These are phyloP conservation scores for Cheilosia vulpina DNA, from an alignment of 2,888 invertebrate species.

Conservation along the genomic window DNA sequence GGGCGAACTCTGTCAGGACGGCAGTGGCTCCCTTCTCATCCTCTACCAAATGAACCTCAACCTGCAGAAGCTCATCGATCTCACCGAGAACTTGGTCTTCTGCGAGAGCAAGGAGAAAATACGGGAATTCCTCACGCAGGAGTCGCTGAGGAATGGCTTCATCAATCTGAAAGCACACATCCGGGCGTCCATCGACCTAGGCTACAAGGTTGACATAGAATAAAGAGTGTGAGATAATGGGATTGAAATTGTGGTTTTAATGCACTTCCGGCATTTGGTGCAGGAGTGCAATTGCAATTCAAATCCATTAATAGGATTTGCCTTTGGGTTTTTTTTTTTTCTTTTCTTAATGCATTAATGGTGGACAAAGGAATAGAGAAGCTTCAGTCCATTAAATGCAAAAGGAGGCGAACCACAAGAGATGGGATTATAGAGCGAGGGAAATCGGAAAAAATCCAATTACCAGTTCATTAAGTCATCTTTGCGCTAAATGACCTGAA, in stretches of 20 bases:
- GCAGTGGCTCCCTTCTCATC: constrained; percentile 79
- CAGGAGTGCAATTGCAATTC: constrained; percentile 45
- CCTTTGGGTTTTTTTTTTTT: constrained; percentile 25
- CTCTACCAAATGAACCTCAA: constrained; percentile 79
- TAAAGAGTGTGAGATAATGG: constrained; percentile 66
- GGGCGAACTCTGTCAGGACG: constrained; percentile 79
- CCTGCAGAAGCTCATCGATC: constrained; percentile 81
- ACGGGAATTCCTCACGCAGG: constrained; percentile 81
- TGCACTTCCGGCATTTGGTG: constrained; percentile 25
- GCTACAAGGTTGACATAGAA: constrained; percentile 82
- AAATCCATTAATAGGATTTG: constrained; percentile 67
- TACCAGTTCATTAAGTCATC: constrained; percentile 73
- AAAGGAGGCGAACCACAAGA: constrained; percentile 29
- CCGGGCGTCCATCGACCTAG: constrained; percentile 82
- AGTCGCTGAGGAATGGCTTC: constrained; percentile 81
- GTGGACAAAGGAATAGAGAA: constrained; percentile 8
- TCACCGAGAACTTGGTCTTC: constrained; percentile 81
- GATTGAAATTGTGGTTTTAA: constrained; percentile 71
- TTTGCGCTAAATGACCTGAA: constrained; percentile 60
- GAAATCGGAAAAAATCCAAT: constrained; percentile 41
- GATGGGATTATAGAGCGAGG: constrained; percentile 42
- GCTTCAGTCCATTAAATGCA: constrained; percentile 47
- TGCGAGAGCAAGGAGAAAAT: constrained; percentile 81
- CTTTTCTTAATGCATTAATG: constrained; percentile 44
- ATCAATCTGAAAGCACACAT: constrained; percentile 82